Conservation (phyloP, 35 echinoderm and acorn worm genomes). For the Apostichopus californicus region DNA sequence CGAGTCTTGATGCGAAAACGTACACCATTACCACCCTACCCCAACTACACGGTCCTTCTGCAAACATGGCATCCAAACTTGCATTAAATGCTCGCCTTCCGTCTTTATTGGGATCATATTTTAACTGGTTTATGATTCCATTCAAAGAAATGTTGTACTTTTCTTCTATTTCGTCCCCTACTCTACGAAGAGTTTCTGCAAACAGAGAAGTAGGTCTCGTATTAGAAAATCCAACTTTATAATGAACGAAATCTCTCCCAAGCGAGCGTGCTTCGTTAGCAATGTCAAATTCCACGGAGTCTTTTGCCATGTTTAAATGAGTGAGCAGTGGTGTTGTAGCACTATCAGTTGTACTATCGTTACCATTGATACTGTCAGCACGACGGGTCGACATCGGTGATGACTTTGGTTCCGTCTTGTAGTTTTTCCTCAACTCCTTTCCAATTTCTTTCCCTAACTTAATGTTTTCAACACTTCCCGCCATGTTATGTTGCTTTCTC, state of each 20-base stretch:
- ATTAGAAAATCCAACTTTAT: slow-evolving; percentile 62
- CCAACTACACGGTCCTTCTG: slow-evolving; percentile 94
- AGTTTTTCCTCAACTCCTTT: slow-evolving; percentile 37
- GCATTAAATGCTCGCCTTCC: slow-evolving; percentile 79
- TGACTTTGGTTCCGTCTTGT: slow-evolving; percentile 4
- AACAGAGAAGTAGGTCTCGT: slow-evolving; percentile 54
- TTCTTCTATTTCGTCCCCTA: slow-evolving; percentile 93
- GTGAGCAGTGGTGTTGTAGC: not conserved
- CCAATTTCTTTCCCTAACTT: not conserved
- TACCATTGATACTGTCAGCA: not conserved
- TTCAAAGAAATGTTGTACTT: slow-evolving; percentile 89
- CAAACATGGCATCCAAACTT: slow-evolving; percentile 95
- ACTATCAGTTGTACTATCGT: not conserved
- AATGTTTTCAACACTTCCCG: slow-evolving; percentile 45
- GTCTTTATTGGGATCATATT: slow-evolving; percentile 83
- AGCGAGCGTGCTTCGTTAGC: slow-evolving; percentile 45
- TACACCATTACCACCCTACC: slow-evolving; percentile 97
- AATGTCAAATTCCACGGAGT: not conserved
- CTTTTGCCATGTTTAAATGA: not conserved
- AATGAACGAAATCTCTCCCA: slow-evolving; percentile 77
- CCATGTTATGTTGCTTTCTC: not conserved
- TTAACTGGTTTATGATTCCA: slow-evolving; percentile 86
- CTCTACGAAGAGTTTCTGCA: slow-evolving; percentile 87
- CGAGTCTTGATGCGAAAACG: slow-evolving; percentile 94
- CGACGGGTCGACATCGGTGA: slow-evolving; percentile 34